phyloP scores from a whole-genome alignment of 2,113 vertebrate species.

The Phocoena phocoena region DNA sequence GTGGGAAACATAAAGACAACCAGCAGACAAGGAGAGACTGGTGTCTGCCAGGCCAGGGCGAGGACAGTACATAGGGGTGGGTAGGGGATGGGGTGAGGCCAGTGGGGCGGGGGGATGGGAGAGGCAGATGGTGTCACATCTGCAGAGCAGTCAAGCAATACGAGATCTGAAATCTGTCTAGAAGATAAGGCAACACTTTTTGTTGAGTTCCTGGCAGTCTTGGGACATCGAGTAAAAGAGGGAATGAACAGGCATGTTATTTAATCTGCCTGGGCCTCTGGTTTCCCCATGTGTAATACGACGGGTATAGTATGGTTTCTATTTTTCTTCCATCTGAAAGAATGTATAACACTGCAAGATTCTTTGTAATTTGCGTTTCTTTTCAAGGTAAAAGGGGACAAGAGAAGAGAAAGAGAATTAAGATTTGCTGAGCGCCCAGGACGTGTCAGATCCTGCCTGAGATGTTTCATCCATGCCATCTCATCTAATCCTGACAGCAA shows the following conservation, averaged over 20 bases:
- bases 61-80: rapidly evolving
- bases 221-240: background rate
- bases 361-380: background rate
- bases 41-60: background rate
- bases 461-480: rapidly evolving
- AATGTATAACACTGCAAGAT: background rate
- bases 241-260: background rate
- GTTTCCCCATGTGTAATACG: background rate
- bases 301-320: background rate
- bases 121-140: background rate
- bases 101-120: rapidly evolving
- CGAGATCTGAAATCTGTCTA: background rate
- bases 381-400: background rate
- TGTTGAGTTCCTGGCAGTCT: background rate
- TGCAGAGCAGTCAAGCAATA: background rate
- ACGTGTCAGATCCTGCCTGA: rapidly evolving
- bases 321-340: background rate
- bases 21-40: background rate
- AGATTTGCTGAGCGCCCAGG: background rate
- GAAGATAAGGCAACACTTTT: background rate
- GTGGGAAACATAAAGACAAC: rapidly evolving
- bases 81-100: rapidly evolving
- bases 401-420: background rate
- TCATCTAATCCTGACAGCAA: background rate
- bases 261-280: background rate